Base-by-base conservation (phyloP, 2,113 vertebrate genomes). In the Equus przewalskii region DNA sequence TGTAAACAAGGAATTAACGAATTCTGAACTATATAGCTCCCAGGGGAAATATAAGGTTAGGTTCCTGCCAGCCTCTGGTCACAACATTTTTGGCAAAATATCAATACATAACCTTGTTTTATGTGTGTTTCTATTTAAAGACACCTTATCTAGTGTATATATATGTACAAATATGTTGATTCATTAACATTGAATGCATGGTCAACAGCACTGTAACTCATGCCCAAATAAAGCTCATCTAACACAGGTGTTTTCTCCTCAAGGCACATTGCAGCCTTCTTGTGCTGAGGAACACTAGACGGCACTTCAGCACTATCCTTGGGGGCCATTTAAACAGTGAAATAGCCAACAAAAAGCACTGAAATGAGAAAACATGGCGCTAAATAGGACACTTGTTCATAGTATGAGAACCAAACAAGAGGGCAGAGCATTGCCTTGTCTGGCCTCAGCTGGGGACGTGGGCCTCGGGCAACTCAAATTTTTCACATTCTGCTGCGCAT, bases 381-480 rank as follows among this genome's bases (percentile, higher is more conserved):
- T 46, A 33, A 44, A 19, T 28, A 72, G 36, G 49, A 58, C 62
- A 12, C 11, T 33, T 30, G 60, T 26, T 84, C 24, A 4, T 4
- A 19, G 26, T 21, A 3, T 16, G 51, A 91, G 54, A 49, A 36
- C 60, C 8, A 30, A 49, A 30, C 28, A 14, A 24, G 58, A 49
- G 49, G 44, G 81, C 5, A 19, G 62, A 28, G 44, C 3, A 7
- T 9, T 1, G 36, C 69, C 28, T 21, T n/a, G 46, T 7, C 46
- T 5, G 21, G 11, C 49, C 67, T 64, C 69, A 1, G 12, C 21
- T 26, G 19, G 81, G 73, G 41, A 46, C 0, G 0, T 46, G 54
- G 0, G 1, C 28, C 0, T 6, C 3, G 1, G 46, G 33, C 8
- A 21, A 7, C 82, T 36, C 28, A 5, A 7, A 22, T 12, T 51